Conservation (phyloP, 1,140 invertebrate species). For the Riptortus pedestris region DNA sequence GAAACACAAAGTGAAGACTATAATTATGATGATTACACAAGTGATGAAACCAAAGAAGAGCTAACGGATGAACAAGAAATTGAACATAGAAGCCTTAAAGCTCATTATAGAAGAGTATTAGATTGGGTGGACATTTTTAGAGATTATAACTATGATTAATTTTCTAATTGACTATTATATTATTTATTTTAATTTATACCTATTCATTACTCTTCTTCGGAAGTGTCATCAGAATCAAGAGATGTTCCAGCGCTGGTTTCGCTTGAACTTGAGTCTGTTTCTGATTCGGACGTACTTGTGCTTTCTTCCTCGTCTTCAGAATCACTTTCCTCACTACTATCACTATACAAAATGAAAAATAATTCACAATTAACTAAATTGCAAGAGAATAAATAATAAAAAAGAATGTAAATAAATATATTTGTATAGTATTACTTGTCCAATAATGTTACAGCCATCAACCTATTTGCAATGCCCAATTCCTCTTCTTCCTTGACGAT, state of each 20-base stretch:
- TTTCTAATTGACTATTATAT: no score
- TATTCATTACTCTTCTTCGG: background rate
- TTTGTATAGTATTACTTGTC: background rate
- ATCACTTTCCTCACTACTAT: background rate
- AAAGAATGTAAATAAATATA: background rate
- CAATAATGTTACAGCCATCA: background rate
- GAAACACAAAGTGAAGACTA: background rate
- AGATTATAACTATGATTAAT: no score
- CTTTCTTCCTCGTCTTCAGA: background rate
- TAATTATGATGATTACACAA: background rate
- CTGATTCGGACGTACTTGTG: background rate
- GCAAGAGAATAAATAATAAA: background rate
- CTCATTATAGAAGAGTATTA: no score
- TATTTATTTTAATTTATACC: no score
- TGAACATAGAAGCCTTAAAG: no score
- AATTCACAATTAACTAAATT: background rate
- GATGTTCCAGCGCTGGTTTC: background rate
- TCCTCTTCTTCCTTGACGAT: slow-evolving; percentile 39
- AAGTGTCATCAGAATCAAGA: slow-evolving; percentile 8
- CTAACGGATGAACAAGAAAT: background rate
- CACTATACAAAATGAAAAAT: background rate
- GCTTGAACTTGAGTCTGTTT: background rate
- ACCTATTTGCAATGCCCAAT: background rate
- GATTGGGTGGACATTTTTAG: no score
- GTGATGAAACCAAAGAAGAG: background rate